Evolutionary conservation across 2,888 invertebrate genomes (phyloP).

Genomic region (Apocheima hispidaria): DNA sequence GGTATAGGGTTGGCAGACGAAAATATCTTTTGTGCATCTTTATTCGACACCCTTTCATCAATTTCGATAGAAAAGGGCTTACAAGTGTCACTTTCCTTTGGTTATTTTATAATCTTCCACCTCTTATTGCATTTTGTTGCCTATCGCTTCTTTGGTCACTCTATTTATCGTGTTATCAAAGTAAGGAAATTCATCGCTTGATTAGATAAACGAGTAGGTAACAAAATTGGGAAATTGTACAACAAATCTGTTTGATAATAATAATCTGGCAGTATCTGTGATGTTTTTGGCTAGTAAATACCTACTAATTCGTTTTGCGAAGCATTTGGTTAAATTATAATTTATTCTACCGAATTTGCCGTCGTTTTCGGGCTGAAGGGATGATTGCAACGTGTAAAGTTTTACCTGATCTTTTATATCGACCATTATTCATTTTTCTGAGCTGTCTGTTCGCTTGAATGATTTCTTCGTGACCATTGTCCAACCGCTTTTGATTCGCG

Average conservation of each 20-base stretch:
- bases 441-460: constrained; percentile 64
- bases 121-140: constrained; percentile 44
- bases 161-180: constrained; percentile 33
- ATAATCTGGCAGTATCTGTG: constrained; percentile 23
- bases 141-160: constrained; percentile 39
- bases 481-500: constrained; percentile 82
- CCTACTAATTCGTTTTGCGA: not conserved
- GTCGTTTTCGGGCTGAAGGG: constrained; percentile 60
- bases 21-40: constrained; percentile 82
- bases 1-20: constrained; percentile 71
- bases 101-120: constrained; percentile 45
- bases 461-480: constrained; percentile 82
- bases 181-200: constrained; percentile 29
- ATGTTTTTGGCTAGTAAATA: constrained; percentile 17
- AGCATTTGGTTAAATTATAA: constrained; percentile 35
- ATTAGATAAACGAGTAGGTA: constrained; percentile 30
- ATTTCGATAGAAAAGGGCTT: constrained; percentile 82
- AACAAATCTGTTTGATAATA: constrained; percentile 29
- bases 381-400: constrained; percentile 74
- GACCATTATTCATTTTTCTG: constrained; percentile 63
- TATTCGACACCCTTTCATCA: constrained; percentile 80
- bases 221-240: constrained; percentile 21
- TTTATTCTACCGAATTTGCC: constrained; percentile 11
- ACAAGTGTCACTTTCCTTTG: constrained; percentile 78
- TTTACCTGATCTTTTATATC: constrained; percentile 78